Conservation (phyloP, 1,140 invertebrate genomes). For the Tetragonula clypearis region DNA sequence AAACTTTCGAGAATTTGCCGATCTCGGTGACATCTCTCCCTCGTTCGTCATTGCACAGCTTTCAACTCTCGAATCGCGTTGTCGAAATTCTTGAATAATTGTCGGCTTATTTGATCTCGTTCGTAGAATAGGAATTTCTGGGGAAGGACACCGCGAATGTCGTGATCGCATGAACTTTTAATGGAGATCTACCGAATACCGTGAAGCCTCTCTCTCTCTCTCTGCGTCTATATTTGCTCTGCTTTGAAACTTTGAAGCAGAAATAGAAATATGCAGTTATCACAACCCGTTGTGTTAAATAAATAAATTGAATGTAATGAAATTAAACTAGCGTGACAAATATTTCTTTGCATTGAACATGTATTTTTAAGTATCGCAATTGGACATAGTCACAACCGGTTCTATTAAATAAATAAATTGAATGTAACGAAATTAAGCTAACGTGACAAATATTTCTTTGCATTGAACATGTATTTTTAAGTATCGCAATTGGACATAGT, state of each 20-base stretch:
- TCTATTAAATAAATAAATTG: background rate
- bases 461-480: background rate
- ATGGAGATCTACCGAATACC: background rate
- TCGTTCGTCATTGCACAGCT: background rate
- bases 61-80: conserved; percentile 9
- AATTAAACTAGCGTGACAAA: background rate
- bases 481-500: background rate
- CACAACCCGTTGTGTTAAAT: background rate
- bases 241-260: background rate
- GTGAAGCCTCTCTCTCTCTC: background rate
- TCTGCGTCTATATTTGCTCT: background rate
- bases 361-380: background rate
- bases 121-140: conserved; percentile 4
- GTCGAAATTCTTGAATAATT: conserved; percentile 29
- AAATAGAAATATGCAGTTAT: background rate
- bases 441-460: background rate
- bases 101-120: background rate
- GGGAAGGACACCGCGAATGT: background rate
- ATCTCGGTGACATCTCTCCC: background rate
- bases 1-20: conserved; percentile 15
- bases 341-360: background rate
- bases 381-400: background rate
- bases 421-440: background rate
- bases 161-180: background rate
- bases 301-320: background rate